Evolutionary conservation across 1,140 invertebrate species (phyloP).

Genomic region (Lepidurus apus): DNA sequence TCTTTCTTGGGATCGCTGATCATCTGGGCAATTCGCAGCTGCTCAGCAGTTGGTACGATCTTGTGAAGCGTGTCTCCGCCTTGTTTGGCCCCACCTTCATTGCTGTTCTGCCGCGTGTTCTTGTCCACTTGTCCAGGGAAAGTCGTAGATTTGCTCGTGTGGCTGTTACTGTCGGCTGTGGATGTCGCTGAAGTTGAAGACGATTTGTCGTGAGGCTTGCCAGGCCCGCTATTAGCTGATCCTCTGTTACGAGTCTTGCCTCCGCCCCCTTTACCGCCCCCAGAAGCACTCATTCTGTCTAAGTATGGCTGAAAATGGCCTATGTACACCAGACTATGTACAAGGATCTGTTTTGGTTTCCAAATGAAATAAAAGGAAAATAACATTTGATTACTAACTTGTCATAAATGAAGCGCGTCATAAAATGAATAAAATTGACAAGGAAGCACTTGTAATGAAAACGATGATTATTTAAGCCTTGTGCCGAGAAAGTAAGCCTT

Average conservation of each 20-base stretch:
- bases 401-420: not conserved
- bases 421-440: not conserved
- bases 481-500: too few relatives aligned
- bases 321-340: slow-evolving; percentile 22
- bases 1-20: slow-evolving; percentile 43
- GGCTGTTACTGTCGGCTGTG: not conserved
- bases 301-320: slow-evolving; percentile 6
- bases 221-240: not conserved
- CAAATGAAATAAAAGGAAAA: not conserved
- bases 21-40: slow-evolving; percentile 62
- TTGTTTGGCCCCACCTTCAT: not conserved
- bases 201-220: not conserved
- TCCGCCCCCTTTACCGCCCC: slow-evolving; percentile 10
- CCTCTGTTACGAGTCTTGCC: slow-evolving; percentile 12
- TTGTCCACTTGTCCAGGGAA: not conserved
- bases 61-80: not conserved
- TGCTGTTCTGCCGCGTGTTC: not conserved
- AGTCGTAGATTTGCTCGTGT: not conserved
- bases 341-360: not conserved
- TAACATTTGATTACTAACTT: not conserved
- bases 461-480: not conserved
- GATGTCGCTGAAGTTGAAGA: not conserved
- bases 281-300: slow-evolving; percentile 17
- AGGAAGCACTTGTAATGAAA: not conserved
- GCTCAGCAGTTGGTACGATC: slow-evolving; percentile 50